phyloP scores from a whole-genome alignment of 2,113 vertebrate genomes.

The Pagrus major region DNA sequence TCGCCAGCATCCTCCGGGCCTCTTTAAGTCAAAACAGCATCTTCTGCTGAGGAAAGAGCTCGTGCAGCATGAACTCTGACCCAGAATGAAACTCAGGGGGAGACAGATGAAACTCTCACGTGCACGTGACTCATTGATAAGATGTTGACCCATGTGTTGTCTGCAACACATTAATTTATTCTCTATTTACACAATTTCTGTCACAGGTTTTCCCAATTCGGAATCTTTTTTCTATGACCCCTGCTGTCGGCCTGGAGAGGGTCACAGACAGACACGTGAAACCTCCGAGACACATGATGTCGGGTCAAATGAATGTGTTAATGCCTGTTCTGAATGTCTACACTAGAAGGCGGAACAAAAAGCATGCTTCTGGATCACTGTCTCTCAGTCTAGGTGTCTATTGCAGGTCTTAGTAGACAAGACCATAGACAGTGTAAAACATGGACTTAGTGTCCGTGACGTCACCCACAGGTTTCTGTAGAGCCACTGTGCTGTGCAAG shows the following conservation, averaged over 20 bases:
- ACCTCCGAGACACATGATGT: background rate
- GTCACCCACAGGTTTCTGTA: too few relatives aligned
- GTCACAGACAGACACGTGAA: background rate
- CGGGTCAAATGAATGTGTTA: background rate
- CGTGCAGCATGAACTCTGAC: conserved; percentile 32
- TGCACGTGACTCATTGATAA: background rate
- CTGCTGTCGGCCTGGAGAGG: background rate
- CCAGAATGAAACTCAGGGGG: conserved; percentile 1
- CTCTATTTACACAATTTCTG: background rate
- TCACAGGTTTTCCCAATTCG: background rate
- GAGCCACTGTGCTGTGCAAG: too few relatives aligned
- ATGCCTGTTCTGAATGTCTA: background rate
- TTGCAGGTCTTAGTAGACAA: too few relatives aligned
- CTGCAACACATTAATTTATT: background rate
- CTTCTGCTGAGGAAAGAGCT: background rate
- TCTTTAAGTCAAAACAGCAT: conserved; percentile 10
- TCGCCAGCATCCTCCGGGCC: background rate
- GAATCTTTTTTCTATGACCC: background rate
- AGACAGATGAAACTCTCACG: background rate
- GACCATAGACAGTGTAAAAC: too few relatives aligned
- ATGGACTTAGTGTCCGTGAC: too few relatives aligned
- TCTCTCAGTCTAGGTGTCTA: too few relatives aligned
- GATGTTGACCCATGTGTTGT: background rate
- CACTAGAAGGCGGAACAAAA: background rate
- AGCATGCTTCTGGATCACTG: background rate